Evolutionary conservation across 2,113 vertebrate species (phyloP).

Genomic region (Smithornis capensis): DNA sequence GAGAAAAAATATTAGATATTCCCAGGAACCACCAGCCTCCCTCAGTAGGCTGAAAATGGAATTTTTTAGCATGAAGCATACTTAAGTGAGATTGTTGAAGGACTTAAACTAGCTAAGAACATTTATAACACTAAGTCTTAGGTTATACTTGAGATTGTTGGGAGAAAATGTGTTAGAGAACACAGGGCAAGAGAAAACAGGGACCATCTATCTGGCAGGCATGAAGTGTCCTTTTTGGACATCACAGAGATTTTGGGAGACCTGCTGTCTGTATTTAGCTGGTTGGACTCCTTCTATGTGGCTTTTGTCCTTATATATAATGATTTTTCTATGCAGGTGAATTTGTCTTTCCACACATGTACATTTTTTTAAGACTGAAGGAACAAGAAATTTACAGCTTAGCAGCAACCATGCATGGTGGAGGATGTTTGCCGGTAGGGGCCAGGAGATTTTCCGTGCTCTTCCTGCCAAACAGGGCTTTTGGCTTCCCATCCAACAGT

Average conservation of each 20-base stretch:
- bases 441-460: accelerated
- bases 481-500: neutral
- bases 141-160: neutral
- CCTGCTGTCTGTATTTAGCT: neutral
- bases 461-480: accelerated
- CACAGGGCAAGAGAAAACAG: neutral
- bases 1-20: neutral
- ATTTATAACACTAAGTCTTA: neutral
- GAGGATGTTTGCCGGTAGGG: neutral
- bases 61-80: neutral
- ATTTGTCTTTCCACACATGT: neutral
- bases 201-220: neutral
- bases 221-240: neutral
- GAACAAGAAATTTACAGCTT: accelerated
- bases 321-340: neutral
- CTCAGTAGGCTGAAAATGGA: neutral
- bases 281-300: neutral
- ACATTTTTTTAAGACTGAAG: neutral
- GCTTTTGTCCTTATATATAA: neutral
- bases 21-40: neutral
- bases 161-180: neutral
- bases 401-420: accelerated
- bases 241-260: neutral
- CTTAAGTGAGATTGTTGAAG: neutral
- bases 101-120: neutral